Percentiles rank a stretch among this genome's conserved stretches.
Conservation (phyloP, 2,113 vertebrate genomes). For the Myotis yumanensis region DNA sequence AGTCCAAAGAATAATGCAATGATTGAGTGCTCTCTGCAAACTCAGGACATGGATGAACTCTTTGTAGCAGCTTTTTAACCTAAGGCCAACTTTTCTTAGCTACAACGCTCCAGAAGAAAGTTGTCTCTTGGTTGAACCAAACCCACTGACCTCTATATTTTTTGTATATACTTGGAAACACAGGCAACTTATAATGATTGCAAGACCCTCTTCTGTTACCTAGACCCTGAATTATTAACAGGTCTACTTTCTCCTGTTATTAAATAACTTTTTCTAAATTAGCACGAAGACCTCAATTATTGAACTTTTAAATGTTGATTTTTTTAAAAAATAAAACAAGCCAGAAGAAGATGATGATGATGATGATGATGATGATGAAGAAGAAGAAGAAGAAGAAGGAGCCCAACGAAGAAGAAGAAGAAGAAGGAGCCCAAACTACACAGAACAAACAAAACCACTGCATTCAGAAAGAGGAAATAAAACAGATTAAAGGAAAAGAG, state of each 20-base stretch:
- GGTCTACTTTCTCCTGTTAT: background rate
- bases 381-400: fast-evolving
- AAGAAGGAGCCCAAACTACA: background rate
- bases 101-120: background rate
- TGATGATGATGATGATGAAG: too few species aligned
- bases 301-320: background rate
- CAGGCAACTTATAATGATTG: background rate
- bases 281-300: background rate
- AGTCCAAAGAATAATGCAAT: conserved; percentile 20
- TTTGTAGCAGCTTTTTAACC: conserved; percentile 36
- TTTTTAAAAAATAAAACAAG: background rate
- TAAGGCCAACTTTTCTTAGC: conserved; percentile 41
- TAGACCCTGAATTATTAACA: conserved; percentile 16
- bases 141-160: background rate
- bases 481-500: background rate
- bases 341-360: background rate
- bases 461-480: background rate
- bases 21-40: conserved; percentile 47
- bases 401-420: too few species aligned
- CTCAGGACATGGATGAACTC: background rate
- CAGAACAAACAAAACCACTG: background rate
- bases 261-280: background rate
- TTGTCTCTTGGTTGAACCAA: conserved; percentile 13
- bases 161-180: background rate
- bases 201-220: background rate